These are phyloP conservation scores for Lasiurus borealis DNA, from an alignment of 2,113 vertebrate species.

Conservation along the genomic window DNA sequence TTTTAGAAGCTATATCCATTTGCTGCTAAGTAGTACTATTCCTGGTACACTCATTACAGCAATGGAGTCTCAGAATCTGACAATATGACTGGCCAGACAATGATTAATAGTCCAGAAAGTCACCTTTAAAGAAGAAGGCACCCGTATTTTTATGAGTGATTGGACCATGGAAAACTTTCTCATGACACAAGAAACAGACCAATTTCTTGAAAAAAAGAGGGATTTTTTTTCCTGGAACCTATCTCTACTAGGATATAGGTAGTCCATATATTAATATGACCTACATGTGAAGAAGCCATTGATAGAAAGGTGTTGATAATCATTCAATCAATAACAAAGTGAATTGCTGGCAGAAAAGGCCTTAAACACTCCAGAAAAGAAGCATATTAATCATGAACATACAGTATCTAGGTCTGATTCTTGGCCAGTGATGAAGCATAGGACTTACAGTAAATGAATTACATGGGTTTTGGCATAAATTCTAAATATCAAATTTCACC, in stretches of 20 bases:
- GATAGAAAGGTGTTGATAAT: background rate
- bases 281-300: rapidly evolving
- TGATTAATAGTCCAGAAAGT: slow-evolving; percentile 65
- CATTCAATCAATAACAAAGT: background rate
- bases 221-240: background rate
- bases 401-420: background rate
- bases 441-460: slow-evolving; percentile 53
- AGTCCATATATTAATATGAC: slow-evolving; percentile 4
- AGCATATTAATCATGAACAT: slow-evolving; percentile 41
- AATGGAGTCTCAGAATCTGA: slow-evolving; percentile 69
- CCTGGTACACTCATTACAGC: slow-evolving; percentile 78
- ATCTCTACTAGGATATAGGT: background rate
- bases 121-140: slow-evolving; percentile 53
- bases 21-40: slow-evolving; percentile 49
- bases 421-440: background rate
- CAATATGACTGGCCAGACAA: slow-evolving; percentile 46
- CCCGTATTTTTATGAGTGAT: slow-evolving; percentile 63
- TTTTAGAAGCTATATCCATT: slow-evolving; percentile 75
- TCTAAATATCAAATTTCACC: slow-evolving; percentile 11
- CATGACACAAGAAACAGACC: background rate
- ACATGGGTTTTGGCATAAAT: slow-evolving; percentile 17
- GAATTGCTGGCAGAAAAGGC: background rate
- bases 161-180: slow-evolving; percentile 37
- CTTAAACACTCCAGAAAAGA: slow-evolving; percentile 37
- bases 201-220: slow-evolving; percentile 18